phyloP scores from a whole-genome alignment of 2,888 invertebrate genomes.

The Drosophila hamatofila region DNA sequence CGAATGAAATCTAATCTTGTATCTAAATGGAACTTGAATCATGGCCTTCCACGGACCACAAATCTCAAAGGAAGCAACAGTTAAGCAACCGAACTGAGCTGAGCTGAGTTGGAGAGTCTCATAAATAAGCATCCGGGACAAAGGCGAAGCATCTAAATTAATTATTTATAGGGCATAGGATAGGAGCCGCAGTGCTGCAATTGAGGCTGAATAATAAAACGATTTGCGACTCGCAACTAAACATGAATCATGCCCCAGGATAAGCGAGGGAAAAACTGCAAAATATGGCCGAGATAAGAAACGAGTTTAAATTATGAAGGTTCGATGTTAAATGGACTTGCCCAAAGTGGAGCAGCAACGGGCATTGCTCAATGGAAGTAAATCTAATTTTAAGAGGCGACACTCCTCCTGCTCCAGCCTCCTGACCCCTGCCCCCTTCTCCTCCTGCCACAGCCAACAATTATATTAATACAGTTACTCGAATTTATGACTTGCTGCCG shows the following conservation, averaged over 20 bases:
- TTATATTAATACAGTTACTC: slow-evolving; percentile 81
- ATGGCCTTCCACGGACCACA: slow-evolving; percentile 49
- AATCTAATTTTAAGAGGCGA: slow-evolving; percentile 73
- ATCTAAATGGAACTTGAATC: slow-evolving; percentile 62
- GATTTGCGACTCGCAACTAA: slow-evolving; percentile 71
- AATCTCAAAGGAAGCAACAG: slow-evolving; percentile 60
- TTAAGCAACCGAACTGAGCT: slow-evolving; percentile 22
- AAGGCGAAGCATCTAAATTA: slow-evolving; percentile 67
- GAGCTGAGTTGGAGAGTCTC: slow-evolving; percentile 3
- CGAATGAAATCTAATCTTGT: slow-evolving; percentile 64
- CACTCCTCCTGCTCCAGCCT: slow-evolving; percentile 8
- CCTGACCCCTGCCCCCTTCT: no score
- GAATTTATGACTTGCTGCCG: slow-evolving; percentile 69
- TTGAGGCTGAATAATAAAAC: slow-evolving; percentile 73
- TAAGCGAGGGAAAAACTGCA: slow-evolving; percentile 8
- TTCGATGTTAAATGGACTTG: slow-evolving; percentile 58
- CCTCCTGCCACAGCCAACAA: slow-evolving; percentile 60
- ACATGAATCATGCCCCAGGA: slow-evolving; percentile 66
- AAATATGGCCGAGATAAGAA: slow-evolving; percentile 59
- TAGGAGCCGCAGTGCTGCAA: slow-evolving; percentile 59
- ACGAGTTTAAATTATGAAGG: slow-evolving; percentile 69
- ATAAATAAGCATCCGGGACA: slow-evolving; percentile 65
- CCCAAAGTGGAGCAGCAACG: slow-evolving; percentile 21
- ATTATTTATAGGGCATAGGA: slow-evolving; percentile 73
- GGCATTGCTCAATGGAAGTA: slow-evolving; percentile 44